Evolutionary conservation across 2,888 invertebrate genomes (phyloP).

Genomic region (Dusona sp.): DNA sequence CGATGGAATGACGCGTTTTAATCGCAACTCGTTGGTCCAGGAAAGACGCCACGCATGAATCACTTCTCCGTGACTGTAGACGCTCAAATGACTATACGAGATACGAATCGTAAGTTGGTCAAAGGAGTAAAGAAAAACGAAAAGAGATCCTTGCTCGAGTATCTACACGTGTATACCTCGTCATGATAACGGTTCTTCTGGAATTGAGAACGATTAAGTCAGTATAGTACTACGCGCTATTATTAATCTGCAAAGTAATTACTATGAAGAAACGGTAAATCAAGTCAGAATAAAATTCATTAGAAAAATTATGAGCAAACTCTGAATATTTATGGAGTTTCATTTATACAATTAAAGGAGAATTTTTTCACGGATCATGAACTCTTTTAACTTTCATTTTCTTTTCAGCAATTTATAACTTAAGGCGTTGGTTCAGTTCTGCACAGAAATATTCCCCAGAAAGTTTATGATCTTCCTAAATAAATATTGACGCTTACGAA

Average conservation of each 20-base stretch:
- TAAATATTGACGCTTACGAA: background rate
- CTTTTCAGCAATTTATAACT: background rate
- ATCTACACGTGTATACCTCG: background rate
- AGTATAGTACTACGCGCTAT: background rate
- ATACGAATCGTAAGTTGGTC: constrained; percentile 39
- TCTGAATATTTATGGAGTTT: background rate
- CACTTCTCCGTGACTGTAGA: constrained; percentile 42
- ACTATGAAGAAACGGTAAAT: background rate
- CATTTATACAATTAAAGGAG: background rate
- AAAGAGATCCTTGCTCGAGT: constrained; percentile 30
- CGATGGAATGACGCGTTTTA: constrained; percentile 57
- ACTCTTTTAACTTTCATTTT: background rate
- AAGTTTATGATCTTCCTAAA: background rate
- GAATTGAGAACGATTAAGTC: constrained; percentile 49
- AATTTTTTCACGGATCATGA: background rate
- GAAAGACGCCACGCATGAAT: constrained; percentile 46
- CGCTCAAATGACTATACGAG: constrained; percentile 29
- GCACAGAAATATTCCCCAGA: background rate
- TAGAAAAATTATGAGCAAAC: background rate
- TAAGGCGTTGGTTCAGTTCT: background rate
- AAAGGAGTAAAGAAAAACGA: constrained; percentile 28
- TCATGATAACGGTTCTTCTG: constrained; percentile 44
- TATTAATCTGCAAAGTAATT: constrained; percentile 2
- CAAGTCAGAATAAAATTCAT: background rate
- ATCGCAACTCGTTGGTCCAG: constrained; percentile 61